Conservation (phyloP, 2,113 vertebrate genomes). For the Hemicordylus capensis region DNA sequence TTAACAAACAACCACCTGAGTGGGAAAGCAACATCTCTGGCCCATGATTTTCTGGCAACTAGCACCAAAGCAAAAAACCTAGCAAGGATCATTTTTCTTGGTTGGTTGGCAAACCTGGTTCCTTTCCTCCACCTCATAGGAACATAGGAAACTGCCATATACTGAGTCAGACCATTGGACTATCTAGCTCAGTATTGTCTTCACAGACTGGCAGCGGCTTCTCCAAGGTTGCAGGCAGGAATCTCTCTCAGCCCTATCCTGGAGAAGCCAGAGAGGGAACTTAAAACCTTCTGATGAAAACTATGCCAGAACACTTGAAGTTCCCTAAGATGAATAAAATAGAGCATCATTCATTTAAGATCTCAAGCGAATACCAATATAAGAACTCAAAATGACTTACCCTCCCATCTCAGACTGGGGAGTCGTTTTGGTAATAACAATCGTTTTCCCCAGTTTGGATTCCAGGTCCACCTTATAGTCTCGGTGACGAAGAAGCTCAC, state of each 20-base stretch:
- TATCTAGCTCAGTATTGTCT: too few relatives aligned
- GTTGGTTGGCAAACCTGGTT: not conserved
- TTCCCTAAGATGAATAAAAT: not conserved
- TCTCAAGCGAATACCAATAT: not conserved
- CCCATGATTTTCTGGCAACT: too few relatives aligned
- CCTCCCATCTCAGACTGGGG: conserved; percentile 99
- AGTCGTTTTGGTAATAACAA: conserved; percentile 98
- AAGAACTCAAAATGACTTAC: conserved; percentile 67
- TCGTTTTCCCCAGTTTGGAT: conserved; percentile 97
- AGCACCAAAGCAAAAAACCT: not conserved
- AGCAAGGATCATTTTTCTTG: not conserved
- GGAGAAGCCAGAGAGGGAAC: too few relatives aligned
- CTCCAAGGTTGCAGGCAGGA: too few relatives aligned
- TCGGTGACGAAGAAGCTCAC: conserved; percentile 93
- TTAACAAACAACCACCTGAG: not conserved
- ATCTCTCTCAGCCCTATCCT: too few relatives aligned
- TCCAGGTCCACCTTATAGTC: conserved; percentile 99
- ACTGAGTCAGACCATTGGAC: too few relatives aligned
- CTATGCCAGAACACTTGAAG: too few relatives aligned
- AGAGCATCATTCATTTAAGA: not conserved
- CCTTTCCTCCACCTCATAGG: not conserved
- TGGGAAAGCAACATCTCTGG: too few relatives aligned
- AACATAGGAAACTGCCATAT: too few relatives aligned
- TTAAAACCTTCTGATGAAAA: too few relatives aligned
- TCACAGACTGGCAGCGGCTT: too few relatives aligned